Base-by-base conservation (phyloP, 1,140 invertebrate genomes). In the Rhopalosiphum maidis region DNA sequence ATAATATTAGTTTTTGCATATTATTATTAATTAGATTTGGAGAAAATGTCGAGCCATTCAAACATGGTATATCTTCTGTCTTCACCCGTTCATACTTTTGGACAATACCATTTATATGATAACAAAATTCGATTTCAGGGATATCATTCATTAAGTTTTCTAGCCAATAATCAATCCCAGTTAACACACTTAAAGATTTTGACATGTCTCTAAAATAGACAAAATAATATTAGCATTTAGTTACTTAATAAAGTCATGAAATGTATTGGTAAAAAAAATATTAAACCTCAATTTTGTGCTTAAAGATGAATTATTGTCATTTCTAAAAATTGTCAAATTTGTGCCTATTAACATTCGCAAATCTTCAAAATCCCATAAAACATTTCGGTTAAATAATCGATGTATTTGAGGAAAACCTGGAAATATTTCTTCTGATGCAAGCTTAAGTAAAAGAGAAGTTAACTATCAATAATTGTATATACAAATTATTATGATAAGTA, bases 91-190 rank as follows among this genome's bases (percentile, higher is more conserved):
- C 98, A 95, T 99, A 99, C 95, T 98, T 98, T 95, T 99, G 97
- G 0, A 99, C 98, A 94, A 99, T 98, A 1, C 98, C 98, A 95
- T 99, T 97, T 60, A 99, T 95, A 95, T 99, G 98, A 95, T 97
- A 98, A 94, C 98, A 99, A 98, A 99, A 99, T 0, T 98, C 96
- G 0, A 99, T 97, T 95, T 99, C 98, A 1, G 98, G 98, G 1
- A 99, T 98, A 95, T 99, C 99, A 94, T 98, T 99, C 98, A 99
- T 99, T 1, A 99, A 95, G 54, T 99, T 99, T 94, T 99, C 98
- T 1, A 99, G 95, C 98, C 98, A 99, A 95, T 99, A 99, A 95
- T 99, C 98, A 35, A 99, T 97, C 0, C 98, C 98, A 0, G 98
- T 99, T 1, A 99, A 95, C 0, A 99, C 97, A 95, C 97, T 99